A percentile compares a stretch with the other conserved stretches of the same genome.
Conservation (phyloP, 2,797 vertebrate species). For the Allobates femoralis region DNA sequence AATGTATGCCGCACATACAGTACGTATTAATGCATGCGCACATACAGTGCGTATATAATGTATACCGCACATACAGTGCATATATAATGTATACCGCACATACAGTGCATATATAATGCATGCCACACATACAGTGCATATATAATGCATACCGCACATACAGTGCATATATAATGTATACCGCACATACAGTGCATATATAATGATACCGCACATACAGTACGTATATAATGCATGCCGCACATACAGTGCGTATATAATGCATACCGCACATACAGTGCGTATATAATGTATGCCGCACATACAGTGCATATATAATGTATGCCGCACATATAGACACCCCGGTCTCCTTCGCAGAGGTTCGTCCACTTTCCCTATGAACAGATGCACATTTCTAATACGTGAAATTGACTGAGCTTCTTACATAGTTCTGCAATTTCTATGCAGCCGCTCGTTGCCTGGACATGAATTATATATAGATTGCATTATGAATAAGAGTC, state of each 20-base stretch:
- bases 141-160: too few species aligned
- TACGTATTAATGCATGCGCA: too few species aligned
- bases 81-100: too few species aligned
- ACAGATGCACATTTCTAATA: background rate
- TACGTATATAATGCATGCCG: background rate
- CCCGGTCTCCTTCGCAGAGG: too few species aligned
- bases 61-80: too few species aligned
- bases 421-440: background rate
- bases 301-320: background rate
- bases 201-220: background rate
- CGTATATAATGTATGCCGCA: background rate
- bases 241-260: background rate
- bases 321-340: background rate
- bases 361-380: background rate
- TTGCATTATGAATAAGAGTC: constrained; percentile 4
- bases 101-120: too few species aligned
- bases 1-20: too few species aligned
- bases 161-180: too few species aligned
- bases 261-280: background rate
- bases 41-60: too few species aligned
- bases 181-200: too few species aligned
- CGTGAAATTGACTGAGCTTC: background rate
- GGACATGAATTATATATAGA: constrained; percentile 11
- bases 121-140: too few species aligned
- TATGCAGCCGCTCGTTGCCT: background rate